A percentile compares a stretch with the other conserved stretches of the same genome.
phyloP scores from a whole-genome alignment of 1,140 invertebrate genomes.

The Frieseomelitta varia region DNA sequence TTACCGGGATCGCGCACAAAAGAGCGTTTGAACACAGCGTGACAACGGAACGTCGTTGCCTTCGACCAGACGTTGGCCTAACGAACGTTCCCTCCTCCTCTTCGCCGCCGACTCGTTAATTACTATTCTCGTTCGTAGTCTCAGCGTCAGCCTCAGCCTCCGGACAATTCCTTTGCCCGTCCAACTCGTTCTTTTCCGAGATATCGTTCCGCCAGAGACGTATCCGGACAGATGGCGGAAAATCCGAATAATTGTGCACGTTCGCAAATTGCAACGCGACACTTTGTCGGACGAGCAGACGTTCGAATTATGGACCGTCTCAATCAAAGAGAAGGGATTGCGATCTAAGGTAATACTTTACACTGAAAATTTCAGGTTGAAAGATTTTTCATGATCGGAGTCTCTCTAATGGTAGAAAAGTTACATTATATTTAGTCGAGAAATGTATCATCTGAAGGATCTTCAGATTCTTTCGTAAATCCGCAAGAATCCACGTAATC shows the following conservation, averaged over 20 bases:
- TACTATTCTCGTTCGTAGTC: conserved; percentile 61
- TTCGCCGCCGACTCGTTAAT: conserved; percentile 60
- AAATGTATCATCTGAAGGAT: no score
- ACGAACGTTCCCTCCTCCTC: conserved; percentile 59
- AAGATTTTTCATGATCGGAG: no score
- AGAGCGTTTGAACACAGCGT: not conserved
- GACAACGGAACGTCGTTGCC: not conserved
- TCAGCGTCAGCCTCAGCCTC: conserved; percentile 2
- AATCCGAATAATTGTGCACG: conserved; percentile 26
- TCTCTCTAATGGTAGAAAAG: no score
- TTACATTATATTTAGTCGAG: no score
- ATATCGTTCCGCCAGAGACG: no score
- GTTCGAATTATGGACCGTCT: no score
- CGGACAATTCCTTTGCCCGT: conserved; percentile 2
- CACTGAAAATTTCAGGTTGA: no score
- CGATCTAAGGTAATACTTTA: no score
- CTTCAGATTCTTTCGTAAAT: no score
- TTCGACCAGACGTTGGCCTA: conserved; percentile 53
- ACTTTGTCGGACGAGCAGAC: no score
- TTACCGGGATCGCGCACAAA: conserved; percentile 70
- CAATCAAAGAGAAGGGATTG: no score
- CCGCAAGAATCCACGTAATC: no score
- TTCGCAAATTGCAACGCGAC: not conserved
- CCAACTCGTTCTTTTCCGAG: conserved; percentile 6
- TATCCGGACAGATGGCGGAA: conserved; percentile 22